Evolutionary conservation across 2,797 vertebrate genomes (phyloP).

Genomic region (Semaprochilodus insignis): DNA sequence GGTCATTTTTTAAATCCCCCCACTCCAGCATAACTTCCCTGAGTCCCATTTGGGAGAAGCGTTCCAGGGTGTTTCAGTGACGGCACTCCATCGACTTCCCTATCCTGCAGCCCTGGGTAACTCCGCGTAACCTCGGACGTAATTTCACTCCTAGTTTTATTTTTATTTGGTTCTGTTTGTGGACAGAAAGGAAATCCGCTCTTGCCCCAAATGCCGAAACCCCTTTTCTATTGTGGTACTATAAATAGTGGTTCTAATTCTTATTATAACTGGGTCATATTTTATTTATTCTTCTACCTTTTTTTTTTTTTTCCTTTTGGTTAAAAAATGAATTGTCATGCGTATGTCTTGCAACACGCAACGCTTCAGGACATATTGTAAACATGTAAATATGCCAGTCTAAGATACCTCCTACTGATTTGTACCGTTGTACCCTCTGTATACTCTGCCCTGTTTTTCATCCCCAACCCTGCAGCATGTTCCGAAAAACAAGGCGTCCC

Average conservation of each 20-base stretch:
- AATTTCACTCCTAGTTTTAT: not conserved
- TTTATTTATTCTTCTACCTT: conserved; percentile 47
- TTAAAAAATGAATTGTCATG: conserved; percentile 26
- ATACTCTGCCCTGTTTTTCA: not conserved
- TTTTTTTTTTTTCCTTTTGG: conserved; percentile 12
- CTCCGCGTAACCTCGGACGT: too few relatives aligned
- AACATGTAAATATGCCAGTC: conserved; percentile 78
- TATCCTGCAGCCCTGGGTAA: too few relatives aligned
- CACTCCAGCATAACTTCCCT: not conserved
- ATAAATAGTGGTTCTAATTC: conserved; percentile 7
- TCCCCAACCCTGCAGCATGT: conserved; percentile 44
- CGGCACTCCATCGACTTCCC: not conserved
- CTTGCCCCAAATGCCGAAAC: not conserved
- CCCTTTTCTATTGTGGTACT: conserved; percentile 24
- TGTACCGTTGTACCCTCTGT: conserved; percentile 34
- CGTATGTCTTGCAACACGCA: conserved; percentile 39
- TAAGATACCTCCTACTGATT: conserved; percentile 64
- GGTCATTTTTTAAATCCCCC: not conserved
- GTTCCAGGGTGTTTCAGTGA: not conserved
- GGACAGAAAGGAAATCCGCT: not conserved
- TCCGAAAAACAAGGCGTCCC: conserved; percentile 15
- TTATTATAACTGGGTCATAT: not conserved
- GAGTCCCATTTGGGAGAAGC: not conserved
- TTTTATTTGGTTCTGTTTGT: conserved; percentile 19
- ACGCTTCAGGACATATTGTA: conserved; percentile 76